Percentiles rank a stretch among this genome's conserved stretches.
phyloP scores from a whole-genome alignment of 2,113 vertebrate genomes.

The Lasiurus cinereus region DNA sequence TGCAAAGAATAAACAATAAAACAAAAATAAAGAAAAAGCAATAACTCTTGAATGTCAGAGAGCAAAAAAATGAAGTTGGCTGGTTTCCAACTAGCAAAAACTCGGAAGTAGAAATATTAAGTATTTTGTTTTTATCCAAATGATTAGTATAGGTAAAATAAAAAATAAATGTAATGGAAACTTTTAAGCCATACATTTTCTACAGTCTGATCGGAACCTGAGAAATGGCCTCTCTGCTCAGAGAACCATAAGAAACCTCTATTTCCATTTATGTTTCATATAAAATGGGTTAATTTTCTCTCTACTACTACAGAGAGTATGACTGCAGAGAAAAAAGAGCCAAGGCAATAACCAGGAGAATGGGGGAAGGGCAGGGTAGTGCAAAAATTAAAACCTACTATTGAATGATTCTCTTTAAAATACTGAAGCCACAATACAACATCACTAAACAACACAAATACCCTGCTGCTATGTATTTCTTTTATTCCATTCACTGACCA shows the following conservation, averaged over 20 bases:
- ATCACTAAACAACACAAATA: slow-evolving; percentile 60
- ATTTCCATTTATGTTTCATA: slow-evolving; percentile 30
- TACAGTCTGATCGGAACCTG: neutral
- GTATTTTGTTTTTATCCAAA: slow-evolving; percentile 54
- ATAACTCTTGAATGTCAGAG: neutral
- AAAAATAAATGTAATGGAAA: neutral
- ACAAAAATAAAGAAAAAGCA: neutral
- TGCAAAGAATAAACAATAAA: neutral
- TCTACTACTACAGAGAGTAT: slow-evolving; percentile 61
- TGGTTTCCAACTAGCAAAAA: neutral
- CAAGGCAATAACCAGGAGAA: neutral
- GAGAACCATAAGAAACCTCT: slow-evolving; percentile 45
- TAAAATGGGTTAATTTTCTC: slow-evolving; percentile 43
- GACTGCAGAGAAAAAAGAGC: slow-evolving; percentile 22
- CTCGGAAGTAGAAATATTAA: neutral
- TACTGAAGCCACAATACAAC: slow-evolving; percentile 49
- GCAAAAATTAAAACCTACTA: slow-evolving; percentile 58
- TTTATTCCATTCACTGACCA: neutral
- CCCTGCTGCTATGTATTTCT: neutral
- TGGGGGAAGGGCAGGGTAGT: neutral
- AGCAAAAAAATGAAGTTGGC: neutral
- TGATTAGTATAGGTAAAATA: neutral
- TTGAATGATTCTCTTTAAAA: slow-evolving; percentile 7
- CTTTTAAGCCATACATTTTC: slow-evolving; percentile 13
- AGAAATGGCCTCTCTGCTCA: slow-evolving; percentile 49